phyloP scores from a whole-genome alignment of 2,888 invertebrate genomes.

The Neoitamus cyanurus region DNA sequence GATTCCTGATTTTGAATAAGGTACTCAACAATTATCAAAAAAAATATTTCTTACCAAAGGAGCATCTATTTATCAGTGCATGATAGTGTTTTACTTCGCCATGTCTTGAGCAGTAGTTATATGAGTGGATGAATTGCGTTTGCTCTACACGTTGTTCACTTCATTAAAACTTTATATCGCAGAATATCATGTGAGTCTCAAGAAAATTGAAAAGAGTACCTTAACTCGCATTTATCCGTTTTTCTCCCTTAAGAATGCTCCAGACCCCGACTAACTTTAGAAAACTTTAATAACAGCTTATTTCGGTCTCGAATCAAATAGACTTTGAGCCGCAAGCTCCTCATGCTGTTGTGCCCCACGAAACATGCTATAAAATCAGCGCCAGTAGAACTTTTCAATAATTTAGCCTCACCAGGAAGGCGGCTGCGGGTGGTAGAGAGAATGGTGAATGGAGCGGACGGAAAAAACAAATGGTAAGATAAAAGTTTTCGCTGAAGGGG shows the following conservation, averaged over 20 bases:
- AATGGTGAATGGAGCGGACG: background rate
- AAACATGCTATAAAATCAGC: constrained; percentile 8
- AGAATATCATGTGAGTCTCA: background rate
- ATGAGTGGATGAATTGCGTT: too few species aligned
- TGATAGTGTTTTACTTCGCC: too few species aligned
- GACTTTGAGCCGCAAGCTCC: background rate
- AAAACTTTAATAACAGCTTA: background rate
- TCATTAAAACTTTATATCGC: background rate
- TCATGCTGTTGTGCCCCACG: background rate
- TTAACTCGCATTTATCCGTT: background rate
- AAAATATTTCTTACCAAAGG: too few species aligned
- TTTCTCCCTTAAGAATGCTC: background rate
- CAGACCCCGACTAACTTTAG: background rate
- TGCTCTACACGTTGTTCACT: background rate
- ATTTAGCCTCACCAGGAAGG: background rate
- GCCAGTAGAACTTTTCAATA: constrained; percentile 3
- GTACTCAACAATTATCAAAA: too few species aligned
- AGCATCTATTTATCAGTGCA: too few species aligned
- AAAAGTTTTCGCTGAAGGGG: background rate
- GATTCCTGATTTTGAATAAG: too few species aligned
- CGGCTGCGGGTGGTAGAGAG: background rate
- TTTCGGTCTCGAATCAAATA: background rate
- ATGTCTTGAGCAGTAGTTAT: too few species aligned
- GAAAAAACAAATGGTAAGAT: constrained; percentile 13
- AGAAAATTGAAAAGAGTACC: background rate